Evolutionary conservation across 53 echinoderm and acorn worm genomes (phyloP), one percentile per base, ranked within the genome.

Genomic region (Antedon mediterranea): DNA sequence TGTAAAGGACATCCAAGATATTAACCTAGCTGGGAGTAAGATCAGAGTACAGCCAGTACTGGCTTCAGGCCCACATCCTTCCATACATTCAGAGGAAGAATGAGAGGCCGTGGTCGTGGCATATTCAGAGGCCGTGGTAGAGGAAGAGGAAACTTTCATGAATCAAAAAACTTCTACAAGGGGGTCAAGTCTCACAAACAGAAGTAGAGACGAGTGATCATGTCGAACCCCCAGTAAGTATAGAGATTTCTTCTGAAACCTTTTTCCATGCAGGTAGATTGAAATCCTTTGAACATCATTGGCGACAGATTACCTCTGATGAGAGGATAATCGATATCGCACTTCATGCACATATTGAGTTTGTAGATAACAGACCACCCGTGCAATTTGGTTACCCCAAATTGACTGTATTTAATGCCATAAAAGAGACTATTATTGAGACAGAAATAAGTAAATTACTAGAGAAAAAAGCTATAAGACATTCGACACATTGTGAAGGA

Each of bases 241-340:
- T 29, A 15, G 33, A 13, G 32, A 72, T 43, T 74, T 30, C 11
- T 34, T 30, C 74, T 30, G 20, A 71, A 37, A 76, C 31, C 4
- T 37, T 44, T n/a, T 84, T 84, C 73, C 71, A 79, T 73, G 79
- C 84, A 73, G 79, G 84, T 43, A 84, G 84, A 79, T 73, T 84
- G 84, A 79, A 79, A 84, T 74, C 79, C n/a, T 84, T 79, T 84
- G 74, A 43, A n/a, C 43, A 31, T 34, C 32, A 78, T 29, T 84
- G 79, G 84, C 71, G 79, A 31, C 32, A 84, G 26, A 37, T 84
- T 72, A 84, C 79, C 0, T 78, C 84, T 37, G 84, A 84, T 78
- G 57, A 30, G 34, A 72, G 43, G 30, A 74, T 84, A 18, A 31
- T 83, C 18, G 75, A 84, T 70, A 78, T 84, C 30, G 84, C 43